These are phyloP conservation scores for Neoaliturus tenellus DNA, from an alignment of 2,888 invertebrate genomes.

Conservation along the genomic window DNA sequence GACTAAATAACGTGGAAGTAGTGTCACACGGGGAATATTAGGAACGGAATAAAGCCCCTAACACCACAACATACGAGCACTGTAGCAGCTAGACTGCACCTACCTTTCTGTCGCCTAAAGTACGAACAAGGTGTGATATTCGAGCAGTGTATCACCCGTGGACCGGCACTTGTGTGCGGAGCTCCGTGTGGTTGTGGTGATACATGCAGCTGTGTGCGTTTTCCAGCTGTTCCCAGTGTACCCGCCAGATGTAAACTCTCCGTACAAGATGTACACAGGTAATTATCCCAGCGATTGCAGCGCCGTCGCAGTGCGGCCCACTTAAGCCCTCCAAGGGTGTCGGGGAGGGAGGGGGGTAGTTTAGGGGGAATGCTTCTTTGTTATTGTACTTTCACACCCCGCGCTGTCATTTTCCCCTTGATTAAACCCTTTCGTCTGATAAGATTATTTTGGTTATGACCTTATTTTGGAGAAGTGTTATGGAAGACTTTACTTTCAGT, in stretches of 20 bases:
- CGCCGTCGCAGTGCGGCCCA: slow-evolving; percentile 43
- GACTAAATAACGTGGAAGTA: not conserved
- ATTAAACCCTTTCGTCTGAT: slow-evolving; percentile 50
- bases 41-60: not conserved
- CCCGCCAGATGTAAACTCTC: not conserved
- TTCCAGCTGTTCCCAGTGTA: not conserved
- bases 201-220: not conserved
- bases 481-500: too few relatives aligned
- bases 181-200: not conserved
- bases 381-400: slow-evolving; percentile 45
- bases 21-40: not conserved
- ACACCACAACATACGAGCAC: not conserved
- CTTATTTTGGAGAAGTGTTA: too few relatives aligned
- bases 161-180: not conserved
- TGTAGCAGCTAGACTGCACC: not conserved
- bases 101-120: not conserved
- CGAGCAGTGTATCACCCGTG: not conserved
- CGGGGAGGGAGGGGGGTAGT: not conserved
- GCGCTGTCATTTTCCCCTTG: slow-evolving; percentile 47
- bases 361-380: slow-evolving; percentile 39
- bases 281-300: slow-evolving; percentile 43
- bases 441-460: slow-evolving; percentile 20
- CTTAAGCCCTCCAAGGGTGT: slow-evolving; percentile 25
- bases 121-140: not conserved
- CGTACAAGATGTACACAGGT: slow-evolving; percentile 43